Evolutionary conservation across 2,113 vertebrate species (phyloP).

Genomic region (Xenopus borealis): DNA sequence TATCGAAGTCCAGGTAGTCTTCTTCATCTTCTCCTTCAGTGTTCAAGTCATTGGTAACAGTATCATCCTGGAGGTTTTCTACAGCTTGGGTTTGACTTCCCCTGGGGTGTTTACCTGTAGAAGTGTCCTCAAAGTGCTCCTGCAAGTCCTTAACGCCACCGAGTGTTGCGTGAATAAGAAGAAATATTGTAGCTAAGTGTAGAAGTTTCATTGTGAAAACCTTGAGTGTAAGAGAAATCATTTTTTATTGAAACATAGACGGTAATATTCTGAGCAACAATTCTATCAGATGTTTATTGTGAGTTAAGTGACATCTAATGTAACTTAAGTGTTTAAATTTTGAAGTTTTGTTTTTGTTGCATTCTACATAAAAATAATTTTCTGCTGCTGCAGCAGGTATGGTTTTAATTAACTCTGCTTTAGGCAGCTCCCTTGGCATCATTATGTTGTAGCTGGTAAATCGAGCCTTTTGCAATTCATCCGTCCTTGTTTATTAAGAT

Average conservation of each 20-base stretch:
- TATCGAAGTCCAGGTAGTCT: constrained; percentile 87
- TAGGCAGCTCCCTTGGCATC: too few species aligned
- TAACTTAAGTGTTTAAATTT: too few species aligned
- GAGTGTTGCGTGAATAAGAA: constrained; percentile 60
- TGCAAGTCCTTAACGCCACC: constrained; percentile 68
- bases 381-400: too few species aligned
- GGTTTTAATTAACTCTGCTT: too few species aligned
- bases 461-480: too few species aligned
- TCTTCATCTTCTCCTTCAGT: constrained; percentile 78
- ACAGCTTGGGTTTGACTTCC: constrained; percentile 49
- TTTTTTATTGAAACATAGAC: background rate
- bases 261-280: too few species aligned
- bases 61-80: constrained; percentile 79
- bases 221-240: constrained; percentile 5
- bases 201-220: constrained; percentile 71
- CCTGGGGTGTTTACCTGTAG: constrained; percentile 42
- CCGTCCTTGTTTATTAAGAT: too few species aligned
- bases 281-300: too few species aligned
- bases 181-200: constrained; percentile 55
- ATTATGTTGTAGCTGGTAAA: too few species aligned
- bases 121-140: constrained; percentile 60
- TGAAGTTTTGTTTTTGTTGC: too few species aligned
- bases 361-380: too few species aligned
- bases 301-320: too few species aligned
- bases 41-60: constrained; percentile 83